A percentile compares a stretch with the other conserved stretches of the same genome.
These are phyloP conservation scores for Actias luna DNA, from an alignment of 2,888 invertebrate genomes.

Conservation along the genomic window DNA sequence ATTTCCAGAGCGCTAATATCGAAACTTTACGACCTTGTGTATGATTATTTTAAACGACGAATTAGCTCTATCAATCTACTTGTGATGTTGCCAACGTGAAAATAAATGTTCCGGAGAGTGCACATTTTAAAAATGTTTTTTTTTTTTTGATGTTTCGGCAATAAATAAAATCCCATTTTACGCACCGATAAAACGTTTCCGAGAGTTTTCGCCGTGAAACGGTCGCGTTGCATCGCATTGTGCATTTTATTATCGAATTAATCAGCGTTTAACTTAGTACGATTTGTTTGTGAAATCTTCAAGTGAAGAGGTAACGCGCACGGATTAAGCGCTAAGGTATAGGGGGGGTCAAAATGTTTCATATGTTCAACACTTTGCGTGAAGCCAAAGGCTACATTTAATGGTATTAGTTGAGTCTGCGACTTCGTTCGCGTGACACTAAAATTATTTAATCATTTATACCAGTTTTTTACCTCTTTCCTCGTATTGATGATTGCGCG, in stretches of 20 bases:
- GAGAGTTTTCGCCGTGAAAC: slow-evolving; percentile 51
- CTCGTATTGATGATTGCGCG: too few species aligned
- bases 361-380: too few species aligned
- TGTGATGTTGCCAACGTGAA: slow-evolving; percentile 5
- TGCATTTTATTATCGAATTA: slow-evolving; percentile 54
- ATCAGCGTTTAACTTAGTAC: slow-evolving; percentile 16
- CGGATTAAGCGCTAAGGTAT: slow-evolving; percentile 27
- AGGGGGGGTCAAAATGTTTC: background rate
- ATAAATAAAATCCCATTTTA: slow-evolving; percentile 63
- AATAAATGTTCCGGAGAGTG: slow-evolving; percentile 4
- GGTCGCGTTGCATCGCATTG: slow-evolving; percentile 52
- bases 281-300: slow-evolving; percentile 32
- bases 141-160: too few species aligned
- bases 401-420: too few species aligned
- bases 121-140: slow-evolving; percentile 45
- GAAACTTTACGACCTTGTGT: background rate
- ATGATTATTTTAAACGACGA: background rate
- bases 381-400: too few species aligned
- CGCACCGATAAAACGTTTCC: slow-evolving; percentile 57
- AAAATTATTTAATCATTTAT: too few species aligned
- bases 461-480: too few species aligned
- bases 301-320: slow-evolving; percentile 51
- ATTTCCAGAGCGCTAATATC: background rate
- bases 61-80: background rate
- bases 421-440: too few species aligned